Evolutionary conservation across 2,113 vertebrate species (phyloP).

Genomic region (Tenrec ecaudatus): DNA sequence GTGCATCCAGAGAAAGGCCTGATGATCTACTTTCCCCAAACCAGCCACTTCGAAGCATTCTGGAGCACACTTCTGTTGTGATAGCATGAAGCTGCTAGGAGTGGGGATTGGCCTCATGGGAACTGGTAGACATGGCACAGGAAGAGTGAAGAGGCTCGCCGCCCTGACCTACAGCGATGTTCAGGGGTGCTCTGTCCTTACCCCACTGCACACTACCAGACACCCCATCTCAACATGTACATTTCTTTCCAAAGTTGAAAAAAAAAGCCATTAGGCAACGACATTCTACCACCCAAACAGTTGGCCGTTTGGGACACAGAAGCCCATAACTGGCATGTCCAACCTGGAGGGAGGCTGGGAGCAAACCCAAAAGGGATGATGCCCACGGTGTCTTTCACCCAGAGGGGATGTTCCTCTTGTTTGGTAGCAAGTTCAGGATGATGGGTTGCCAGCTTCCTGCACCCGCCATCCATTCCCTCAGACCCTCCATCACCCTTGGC

Average conservation of each 20-base stretch:
- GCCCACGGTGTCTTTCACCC: fast-evolving
- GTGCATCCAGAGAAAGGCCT: neutral
- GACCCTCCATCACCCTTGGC: neutral
- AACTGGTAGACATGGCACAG: neutral
- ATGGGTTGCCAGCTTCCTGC: neutral
- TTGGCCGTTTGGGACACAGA: neutral
- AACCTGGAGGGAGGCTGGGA: neutral
- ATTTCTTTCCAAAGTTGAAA: neutral
- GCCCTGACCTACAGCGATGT: neutral
- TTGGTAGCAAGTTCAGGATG: neutral
- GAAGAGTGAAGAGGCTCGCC: neutral
- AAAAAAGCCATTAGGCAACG: neutral
- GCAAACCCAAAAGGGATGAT: too few relatives aligned
- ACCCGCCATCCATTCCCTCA: neutral
- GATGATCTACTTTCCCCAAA: neutral
- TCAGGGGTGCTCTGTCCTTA: neutral
- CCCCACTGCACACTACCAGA: neutral
- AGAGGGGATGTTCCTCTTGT: neutral
- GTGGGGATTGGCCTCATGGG: neutral
- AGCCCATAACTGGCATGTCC: too few relatives aligned
- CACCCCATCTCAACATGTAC: neutral
- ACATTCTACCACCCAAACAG: neutral
- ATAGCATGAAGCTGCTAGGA: neutral
- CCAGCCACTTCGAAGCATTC: neutral
- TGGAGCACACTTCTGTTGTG: neutral